Conservation (phyloP, 2,888 invertebrate species). For the Romanomermis culicivorax region DNA sequence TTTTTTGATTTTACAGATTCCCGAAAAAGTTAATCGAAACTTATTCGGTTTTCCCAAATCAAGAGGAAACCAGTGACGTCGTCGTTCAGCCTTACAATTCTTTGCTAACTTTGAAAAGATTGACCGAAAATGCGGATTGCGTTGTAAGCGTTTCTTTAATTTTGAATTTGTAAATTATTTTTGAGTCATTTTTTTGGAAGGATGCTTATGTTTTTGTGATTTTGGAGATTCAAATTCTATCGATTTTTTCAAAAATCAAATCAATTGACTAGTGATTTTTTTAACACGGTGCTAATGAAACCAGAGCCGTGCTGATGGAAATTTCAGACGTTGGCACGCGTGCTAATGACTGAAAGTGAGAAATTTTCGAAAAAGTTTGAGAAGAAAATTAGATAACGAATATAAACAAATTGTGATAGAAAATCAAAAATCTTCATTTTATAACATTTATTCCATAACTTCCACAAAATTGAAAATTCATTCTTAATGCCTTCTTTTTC, state of each 20-base stretch:
- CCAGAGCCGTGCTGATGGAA: no score
- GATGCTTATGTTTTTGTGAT: neutral
- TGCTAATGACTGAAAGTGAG: no score
- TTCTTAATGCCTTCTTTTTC: no score
- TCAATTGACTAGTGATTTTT: neutral
- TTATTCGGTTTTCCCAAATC: constrained; percentile 95
- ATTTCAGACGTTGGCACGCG: no score
- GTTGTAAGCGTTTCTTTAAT: constrained; percentile 39
- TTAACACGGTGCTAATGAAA: constrained; percentile 1
- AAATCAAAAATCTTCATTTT: no score
- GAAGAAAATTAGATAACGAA: no score
- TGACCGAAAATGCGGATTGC: constrained; percentile 86
- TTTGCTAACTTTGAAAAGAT: constrained; percentile 66
- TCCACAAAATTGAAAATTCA: no score
- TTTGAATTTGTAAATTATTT: neutral
- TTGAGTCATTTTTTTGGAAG: neutral
- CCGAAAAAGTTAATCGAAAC: constrained; percentile 94
- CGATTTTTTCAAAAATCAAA: neutral
- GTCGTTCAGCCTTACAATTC: constrained; percentile 93
- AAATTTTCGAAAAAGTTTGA: no score
- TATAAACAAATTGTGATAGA: no score
- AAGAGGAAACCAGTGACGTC: constrained; percentile 50
- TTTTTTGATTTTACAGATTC: no score
- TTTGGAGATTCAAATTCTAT: neutral
- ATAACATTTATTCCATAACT: no score